Evolutionary conservation across 2,113 vertebrate genomes (phyloP), one percentile per base, ranked within the genome.

Genomic region (Pandion haliaetus): DNA sequence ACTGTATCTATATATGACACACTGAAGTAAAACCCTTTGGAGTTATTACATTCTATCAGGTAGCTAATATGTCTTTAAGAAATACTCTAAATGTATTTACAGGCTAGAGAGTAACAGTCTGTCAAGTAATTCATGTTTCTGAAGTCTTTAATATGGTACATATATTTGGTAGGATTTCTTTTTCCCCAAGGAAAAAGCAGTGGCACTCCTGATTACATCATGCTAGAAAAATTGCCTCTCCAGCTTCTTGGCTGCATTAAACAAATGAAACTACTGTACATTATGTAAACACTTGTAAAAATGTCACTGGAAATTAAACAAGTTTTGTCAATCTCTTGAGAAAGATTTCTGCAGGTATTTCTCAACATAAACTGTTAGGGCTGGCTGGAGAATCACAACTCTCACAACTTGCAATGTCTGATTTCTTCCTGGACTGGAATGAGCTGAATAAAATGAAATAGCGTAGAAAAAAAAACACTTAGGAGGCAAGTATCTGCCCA

Each of bases 241-340:
- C 61, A 70, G 87, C 54, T 95, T 88, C 93, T 94, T 86, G 84
- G 78, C 86, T 93, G 76, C 61, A 71, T 96, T 91, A 92, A 92
- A 96, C 82, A 92, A 96, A 93, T 93, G 59, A 82, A 94, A 93
- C 92, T 94, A 93, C 86, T 90, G 59, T 81, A 93, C 80, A 47
- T 93, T 95, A 90, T 95, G 77, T 94, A 96, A 96, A 94, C 84
- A 95, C 86, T 94, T 95, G 88, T 96, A 93, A 96, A 96, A 96
- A 93, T 55, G 65, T 96, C 95, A 95, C 61, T 97, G 73, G 57
- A 94, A 90, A 95, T 95, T 92, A 97, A 95, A 95, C 72, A 78
- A 86, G 50, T 86, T 94, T 78, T 88, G 52, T 91, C 85, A 92
- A 31, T 47, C 58, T 91, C 92, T 87, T 81, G 62, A 92, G 87